Conservation (phyloP, 92 coral and sea anemone species). For the Umimayanthus chanpuru region DNA sequence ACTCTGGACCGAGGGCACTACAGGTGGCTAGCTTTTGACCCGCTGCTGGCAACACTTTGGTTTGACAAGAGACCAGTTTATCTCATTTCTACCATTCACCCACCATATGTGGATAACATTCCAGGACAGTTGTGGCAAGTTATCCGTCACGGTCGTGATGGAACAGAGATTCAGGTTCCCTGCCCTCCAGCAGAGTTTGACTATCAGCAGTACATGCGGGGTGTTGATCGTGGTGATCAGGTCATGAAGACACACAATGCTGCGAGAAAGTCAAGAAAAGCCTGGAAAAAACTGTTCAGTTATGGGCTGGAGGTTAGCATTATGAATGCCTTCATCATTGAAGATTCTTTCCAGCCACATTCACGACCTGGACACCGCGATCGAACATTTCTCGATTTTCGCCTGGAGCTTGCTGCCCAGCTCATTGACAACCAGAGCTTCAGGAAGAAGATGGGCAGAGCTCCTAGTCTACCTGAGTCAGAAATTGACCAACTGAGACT, state of each 20-base stretch:
- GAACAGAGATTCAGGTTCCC: conserved; percentile 13
- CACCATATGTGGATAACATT: conserved; percentile 45
- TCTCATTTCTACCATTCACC: conserved; percentile 60
- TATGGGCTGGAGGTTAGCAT: conserved; percentile 53
- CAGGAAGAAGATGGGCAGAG: not conserved
- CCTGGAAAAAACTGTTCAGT: conserved; percentile 57
- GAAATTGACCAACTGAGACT: conserved; percentile 25
- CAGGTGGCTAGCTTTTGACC: conserved; percentile 40
- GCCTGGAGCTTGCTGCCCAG: not conserved
- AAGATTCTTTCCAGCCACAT: conserved; percentile 35
- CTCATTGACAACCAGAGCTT: conserved; percentile 24
- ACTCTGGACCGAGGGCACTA: conserved; percentile 34
- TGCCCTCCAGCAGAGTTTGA: conserved; percentile 54
- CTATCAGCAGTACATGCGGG: conserved; percentile 46
- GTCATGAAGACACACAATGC: conserved; percentile 40
- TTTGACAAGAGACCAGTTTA: conserved; percentile 54
- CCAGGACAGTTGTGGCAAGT: conserved; percentile 34
- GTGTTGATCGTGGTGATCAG: conserved; percentile 44
- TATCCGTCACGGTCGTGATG: conserved; percentile 7
- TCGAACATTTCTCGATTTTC: conserved; percentile 8
- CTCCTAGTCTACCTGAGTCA: conserved; percentile 22
- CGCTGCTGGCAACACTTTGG: conserved; percentile 56
- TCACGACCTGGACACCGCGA: not conserved
- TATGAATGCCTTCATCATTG: conserved; percentile 42
- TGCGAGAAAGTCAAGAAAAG: conserved; percentile 46